phyloP scores from a whole-genome alignment of 2,888 invertebrate species.

The Euzetes globulus region DNA sequence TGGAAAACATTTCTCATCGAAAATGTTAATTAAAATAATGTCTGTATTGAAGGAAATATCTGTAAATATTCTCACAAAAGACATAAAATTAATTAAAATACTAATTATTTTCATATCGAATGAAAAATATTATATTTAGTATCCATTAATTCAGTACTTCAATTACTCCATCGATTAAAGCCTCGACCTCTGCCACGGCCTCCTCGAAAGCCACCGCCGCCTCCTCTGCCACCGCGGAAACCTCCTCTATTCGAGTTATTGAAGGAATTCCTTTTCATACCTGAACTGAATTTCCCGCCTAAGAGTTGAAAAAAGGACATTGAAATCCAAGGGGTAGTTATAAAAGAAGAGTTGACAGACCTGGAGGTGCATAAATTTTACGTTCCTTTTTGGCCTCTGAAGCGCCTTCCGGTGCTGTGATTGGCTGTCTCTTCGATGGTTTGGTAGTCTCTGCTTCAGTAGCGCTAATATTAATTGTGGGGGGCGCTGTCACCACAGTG shows the following conservation, averaged over 20 bases:
- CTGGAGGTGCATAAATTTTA: constrained; percentile 41
- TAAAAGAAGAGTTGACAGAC: not conserved
- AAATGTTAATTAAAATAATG: no score
- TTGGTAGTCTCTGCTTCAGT: not conserved
- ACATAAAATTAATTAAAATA: no score
- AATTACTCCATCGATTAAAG: constrained; percentile 7
- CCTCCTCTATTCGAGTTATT: constrained; percentile 8
- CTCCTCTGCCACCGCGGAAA: not conserved
- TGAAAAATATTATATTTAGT: no score
- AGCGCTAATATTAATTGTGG: not conserved
- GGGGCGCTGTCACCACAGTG: not conserved
- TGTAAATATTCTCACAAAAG: no score
- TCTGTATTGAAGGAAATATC: no score
- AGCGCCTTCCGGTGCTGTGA: constrained; percentile 33
- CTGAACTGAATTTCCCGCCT: constrained; percentile 16
- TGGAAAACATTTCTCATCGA: no score
- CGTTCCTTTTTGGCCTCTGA: constrained; percentile 36
- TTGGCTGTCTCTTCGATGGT: constrained; percentile 29
- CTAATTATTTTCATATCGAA: no score
- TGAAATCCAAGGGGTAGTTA: no score
- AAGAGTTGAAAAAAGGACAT: not conserved
- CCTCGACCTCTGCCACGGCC: not conserved
- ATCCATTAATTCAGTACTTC: not conserved
- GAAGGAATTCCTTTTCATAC: not conserved
- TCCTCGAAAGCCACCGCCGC: not conserved